These are phyloP conservation scores for Gerris lacustris DNA, from an alignment of 2,888 invertebrate species.

Conservation along the genomic window DNA sequence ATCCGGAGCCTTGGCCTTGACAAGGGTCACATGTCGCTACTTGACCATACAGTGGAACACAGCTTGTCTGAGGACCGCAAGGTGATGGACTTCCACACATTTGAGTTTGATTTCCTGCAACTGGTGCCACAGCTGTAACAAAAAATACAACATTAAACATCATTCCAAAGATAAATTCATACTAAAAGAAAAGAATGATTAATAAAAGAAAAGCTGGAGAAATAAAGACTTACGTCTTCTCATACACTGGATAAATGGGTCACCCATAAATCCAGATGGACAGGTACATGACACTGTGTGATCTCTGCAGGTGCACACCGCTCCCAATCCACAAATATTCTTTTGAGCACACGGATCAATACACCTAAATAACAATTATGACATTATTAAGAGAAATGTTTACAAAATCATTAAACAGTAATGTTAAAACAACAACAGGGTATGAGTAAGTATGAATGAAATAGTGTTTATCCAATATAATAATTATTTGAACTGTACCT, in stretches of 20 bases:
- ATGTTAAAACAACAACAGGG: too few relatives aligned
- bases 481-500: slow-evolving; percentile 28
- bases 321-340: slow-evolving; percentile 65
- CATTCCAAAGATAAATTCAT: slow-evolving; percentile 14
- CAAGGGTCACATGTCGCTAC: slow-evolving; percentile 72
- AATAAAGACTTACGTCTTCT: slow-evolving; percentile 39
- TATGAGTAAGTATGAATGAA: too few relatives aligned
- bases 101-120: slow-evolving; percentile 48
- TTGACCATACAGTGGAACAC: slow-evolving; percentile 58
- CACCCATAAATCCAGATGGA: slow-evolving; percentile 62
- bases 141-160: slow-evolving; percentile 22
- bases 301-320: slow-evolving; percentile 63
- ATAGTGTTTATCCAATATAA: too few relatives aligned
- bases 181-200: slow-evolving; percentile 6
- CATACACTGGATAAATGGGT: slow-evolving; percentile 64
- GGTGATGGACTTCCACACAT: slow-evolving; percentile 63
- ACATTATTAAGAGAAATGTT: background rate
- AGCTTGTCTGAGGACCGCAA: slow-evolving; percentile 54
- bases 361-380: slow-evolving; percentile 42
- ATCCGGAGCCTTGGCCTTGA: slow-evolving; percentile 52
- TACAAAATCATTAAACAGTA: too few relatives aligned
- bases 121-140: slow-evolving; percentile 41
- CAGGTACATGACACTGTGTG: slow-evolving; percentile 76
- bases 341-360: slow-evolving; percentile 56
- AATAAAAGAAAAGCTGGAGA: background rate